Evolutionary conservation across 2,888 invertebrate species (phyloP).

Genomic region (Caprella mutica): DNA sequence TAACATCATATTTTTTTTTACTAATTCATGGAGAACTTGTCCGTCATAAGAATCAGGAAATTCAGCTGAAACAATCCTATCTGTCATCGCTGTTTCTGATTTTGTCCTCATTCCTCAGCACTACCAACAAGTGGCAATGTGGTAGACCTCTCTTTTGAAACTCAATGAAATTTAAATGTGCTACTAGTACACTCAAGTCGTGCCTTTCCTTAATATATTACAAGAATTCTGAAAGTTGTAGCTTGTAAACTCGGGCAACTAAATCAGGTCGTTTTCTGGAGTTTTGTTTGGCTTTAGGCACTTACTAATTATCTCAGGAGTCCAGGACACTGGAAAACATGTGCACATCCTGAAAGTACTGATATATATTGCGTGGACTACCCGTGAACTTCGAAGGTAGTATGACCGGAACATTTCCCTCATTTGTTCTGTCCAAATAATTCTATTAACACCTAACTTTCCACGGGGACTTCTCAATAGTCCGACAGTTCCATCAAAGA

Average conservation of each 20-base stretch:
- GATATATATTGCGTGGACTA: constrained; percentile 36
- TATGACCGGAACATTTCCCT: too few relatives aligned
- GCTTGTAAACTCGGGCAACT: constrained; percentile 35
- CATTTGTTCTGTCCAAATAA: too few relatives aligned
- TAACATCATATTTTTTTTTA: constrained; percentile 15
- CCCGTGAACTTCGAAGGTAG: constrained; percentile 37
- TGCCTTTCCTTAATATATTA: constrained; percentile 34
- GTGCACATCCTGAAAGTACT: constrained; percentile 39
- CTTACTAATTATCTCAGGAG: too few relatives aligned
- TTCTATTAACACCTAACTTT: too few relatives aligned
- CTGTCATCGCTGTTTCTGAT: not conserved
- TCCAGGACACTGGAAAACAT: constrained; percentile 41
- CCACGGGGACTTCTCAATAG: too few relatives aligned
- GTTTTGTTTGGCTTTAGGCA: constrained; percentile 32
- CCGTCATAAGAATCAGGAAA: not conserved
- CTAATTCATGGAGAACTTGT: not conserved
- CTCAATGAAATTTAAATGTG: constrained; percentile 33
- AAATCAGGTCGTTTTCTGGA: constrained; percentile 39
- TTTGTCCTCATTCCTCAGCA: not conserved
- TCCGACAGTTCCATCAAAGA: too few relatives aligned
- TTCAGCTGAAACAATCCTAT: not conserved
- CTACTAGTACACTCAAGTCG: constrained; percentile 15
- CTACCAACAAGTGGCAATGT: constrained; percentile 4
- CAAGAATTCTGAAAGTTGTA: constrained; percentile 38
- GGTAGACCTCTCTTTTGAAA: constrained; percentile 36